Evolutionary conservation across 2,113 vertebrate species (phyloP).

Genomic region (Nibea coibor): DNA sequence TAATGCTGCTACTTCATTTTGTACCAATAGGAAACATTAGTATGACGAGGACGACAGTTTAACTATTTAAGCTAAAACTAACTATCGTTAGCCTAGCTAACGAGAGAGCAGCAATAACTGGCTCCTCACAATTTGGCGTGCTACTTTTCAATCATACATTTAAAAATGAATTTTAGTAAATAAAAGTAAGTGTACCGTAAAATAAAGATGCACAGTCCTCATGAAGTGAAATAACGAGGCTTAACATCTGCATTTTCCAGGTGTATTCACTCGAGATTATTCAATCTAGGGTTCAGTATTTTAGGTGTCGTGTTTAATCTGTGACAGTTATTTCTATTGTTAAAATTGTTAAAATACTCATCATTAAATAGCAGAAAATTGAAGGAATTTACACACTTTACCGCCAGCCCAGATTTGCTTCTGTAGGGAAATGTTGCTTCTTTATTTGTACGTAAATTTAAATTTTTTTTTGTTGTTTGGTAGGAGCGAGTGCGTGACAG

Average conservation of each 20-base stretch:
- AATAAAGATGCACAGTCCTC: too few relatives aligned
- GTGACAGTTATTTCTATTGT: not conserved
- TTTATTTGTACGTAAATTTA: not conserved
- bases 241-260: too few relatives aligned
- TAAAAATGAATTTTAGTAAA: not conserved
- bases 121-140: too few relatives aligned
- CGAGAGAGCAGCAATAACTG: not conserved
- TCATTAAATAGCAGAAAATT: not conserved
- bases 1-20: not conserved
- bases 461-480: not conserved
- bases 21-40: too few relatives aligned
- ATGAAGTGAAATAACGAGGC: too few relatives aligned
- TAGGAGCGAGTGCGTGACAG: conserved; percentile 95
- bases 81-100: not conserved
- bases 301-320: not conserved
- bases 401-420: not conserved
- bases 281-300: not conserved
- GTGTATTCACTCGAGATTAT: too few relatives aligned
- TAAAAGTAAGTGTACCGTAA: too few relatives aligned
- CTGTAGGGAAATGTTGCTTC: not conserved
- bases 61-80: not conserved
- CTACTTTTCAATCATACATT: not conserved
- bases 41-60: not conserved
- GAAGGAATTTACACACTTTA: not conserved
- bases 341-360: not conserved